These are phyloP conservation scores for Agonopterix arenella DNA, from an alignment of 2,888 invertebrate species.

Conservation along the genomic window DNA sequence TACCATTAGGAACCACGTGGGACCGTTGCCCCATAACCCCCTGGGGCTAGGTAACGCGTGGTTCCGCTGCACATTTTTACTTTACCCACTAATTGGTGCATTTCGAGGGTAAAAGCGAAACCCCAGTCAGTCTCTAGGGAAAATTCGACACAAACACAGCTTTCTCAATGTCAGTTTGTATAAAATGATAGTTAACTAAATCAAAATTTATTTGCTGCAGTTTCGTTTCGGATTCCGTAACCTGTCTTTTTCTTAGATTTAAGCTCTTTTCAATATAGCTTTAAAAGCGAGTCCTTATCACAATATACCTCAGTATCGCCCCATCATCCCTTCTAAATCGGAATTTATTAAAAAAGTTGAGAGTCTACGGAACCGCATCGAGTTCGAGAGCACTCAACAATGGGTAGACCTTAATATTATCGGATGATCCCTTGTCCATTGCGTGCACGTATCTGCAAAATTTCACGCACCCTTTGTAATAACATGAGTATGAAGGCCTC, in stretches of 20 bases:
- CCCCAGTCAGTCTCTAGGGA: conserved; percentile 52
- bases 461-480: conserved; percentile 71
- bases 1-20: conserved; percentile 67
- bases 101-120: conserved; percentile 52
- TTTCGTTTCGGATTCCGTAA: no score
- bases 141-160: conserved; percentile 38
- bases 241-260: background rate
- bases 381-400: conserved; percentile 8
- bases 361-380: conserved; percentile 17
- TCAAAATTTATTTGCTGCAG: no score
- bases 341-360: conserved; percentile 36
- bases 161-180: conserved; percentile 66
- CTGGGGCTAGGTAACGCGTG: conserved; percentile 55
- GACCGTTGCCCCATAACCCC: conserved; percentile 40
- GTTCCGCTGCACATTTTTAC: conserved; percentile 73
- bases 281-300: background rate
- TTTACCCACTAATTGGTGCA: conserved; percentile 73
- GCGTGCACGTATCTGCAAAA: conserved; percentile 60
- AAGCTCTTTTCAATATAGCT: background rate
- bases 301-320: conserved; percentile 3
- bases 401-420: conserved; percentile 39
- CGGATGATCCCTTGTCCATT: conserved; percentile 49
- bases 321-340: conserved; percentile 18
- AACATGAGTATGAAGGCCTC: conserved; percentile 48
- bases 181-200: background rate